A percentile compares a stretch with the other conserved stretches of the same genome.
phyloP scores from a whole-genome alignment of 2,888 invertebrate species.

The Drosophila imparisetae region DNA sequence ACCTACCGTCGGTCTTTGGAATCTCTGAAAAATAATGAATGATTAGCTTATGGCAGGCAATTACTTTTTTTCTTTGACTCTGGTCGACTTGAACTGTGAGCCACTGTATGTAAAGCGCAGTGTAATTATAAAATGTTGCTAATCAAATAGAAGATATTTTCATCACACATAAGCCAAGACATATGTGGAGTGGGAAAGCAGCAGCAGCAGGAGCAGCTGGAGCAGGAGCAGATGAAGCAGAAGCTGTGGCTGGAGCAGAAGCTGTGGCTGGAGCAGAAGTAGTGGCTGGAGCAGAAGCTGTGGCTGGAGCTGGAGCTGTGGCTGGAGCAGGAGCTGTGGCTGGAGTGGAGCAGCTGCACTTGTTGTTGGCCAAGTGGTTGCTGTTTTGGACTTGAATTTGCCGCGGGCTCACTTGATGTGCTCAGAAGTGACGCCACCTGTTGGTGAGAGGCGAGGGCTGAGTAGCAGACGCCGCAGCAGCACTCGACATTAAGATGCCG shows the following conservation, averaged over 20 bases:
- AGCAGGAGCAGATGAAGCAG: too few relatives aligned
- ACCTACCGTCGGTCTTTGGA: too few relatives aligned
- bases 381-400: constrained; percentile 27
- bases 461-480: constrained; percentile 6
- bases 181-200: constrained; percentile 1
- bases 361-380: constrained; percentile 33
- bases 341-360: constrained; percentile 7
- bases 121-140: constrained; percentile 4
- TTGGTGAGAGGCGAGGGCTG: constrained; percentile 3
- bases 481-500: constrained; percentile 50
- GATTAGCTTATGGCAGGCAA: too few relatives aligned
- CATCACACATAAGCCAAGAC: constrained; percentile 5
- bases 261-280: too few relatives aligned
- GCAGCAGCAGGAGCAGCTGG: neutral
- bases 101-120: neutral
- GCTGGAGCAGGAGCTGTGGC: neutral
- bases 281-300: too few relatives aligned
- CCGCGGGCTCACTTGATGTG: neutral
- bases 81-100: too few relatives aligned
- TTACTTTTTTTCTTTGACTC: too few relatives aligned
- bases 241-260: too few relatives aligned
- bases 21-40: too few relatives aligned
- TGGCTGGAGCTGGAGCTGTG: too few relatives aligned
- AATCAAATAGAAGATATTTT: neutral
- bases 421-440: constrained; percentile 40